Percentiles rank a stretch among this genome's conserved stretches.
Evolutionary conservation across 2,797 vertebrate genomes (phyloP).

Genomic region (Halcyon smyrnensis): DNA sequence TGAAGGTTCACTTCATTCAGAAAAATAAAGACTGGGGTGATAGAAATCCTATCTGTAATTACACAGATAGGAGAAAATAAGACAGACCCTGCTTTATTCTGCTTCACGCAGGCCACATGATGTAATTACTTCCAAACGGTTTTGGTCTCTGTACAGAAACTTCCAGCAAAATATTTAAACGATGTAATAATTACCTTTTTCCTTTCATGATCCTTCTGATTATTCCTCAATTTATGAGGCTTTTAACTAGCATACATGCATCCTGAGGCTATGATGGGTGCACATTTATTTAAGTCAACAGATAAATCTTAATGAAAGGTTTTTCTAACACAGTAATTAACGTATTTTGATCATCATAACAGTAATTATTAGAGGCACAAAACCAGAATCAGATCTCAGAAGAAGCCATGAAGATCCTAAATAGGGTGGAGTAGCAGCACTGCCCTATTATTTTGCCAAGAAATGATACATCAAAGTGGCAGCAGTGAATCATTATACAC

Average conservation of each 20-base stretch:
- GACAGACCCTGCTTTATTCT: background rate
- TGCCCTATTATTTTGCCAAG: slow-evolving; percentile 51
- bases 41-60: background rate
- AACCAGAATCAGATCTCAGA: slow-evolving; percentile 45
- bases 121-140: background rate
- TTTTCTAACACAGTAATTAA: slow-evolving; percentile 53
- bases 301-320: slow-evolving; percentile 63
- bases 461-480: slow-evolving; percentile 48
- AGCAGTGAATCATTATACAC: slow-evolving; percentile 51
- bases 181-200: slow-evolving; percentile 47
- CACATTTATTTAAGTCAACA: slow-evolving; percentile 57
- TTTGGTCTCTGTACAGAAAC: slow-evolving; percentile 47
- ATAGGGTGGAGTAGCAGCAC: slow-evolving; percentile 9
- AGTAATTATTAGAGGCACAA: slow-evolving; percentile 51
- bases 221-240: slow-evolving; percentile 44
- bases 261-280: slow-evolving; percentile 29
- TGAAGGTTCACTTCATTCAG: background rate
- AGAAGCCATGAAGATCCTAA: slow-evolving; percentile 42
- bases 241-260: slow-evolving; percentile 45
- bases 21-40: background rate
- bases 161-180: slow-evolving; percentile 42
- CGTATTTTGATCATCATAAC: slow-evolving; percentile 50
- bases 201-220: slow-evolving; percentile 48
- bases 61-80: background rate
- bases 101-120: background rate